Evolutionary conservation across 2,888 invertebrate species (phyloP).

Genomic region (Cordilura impudica): DNA sequence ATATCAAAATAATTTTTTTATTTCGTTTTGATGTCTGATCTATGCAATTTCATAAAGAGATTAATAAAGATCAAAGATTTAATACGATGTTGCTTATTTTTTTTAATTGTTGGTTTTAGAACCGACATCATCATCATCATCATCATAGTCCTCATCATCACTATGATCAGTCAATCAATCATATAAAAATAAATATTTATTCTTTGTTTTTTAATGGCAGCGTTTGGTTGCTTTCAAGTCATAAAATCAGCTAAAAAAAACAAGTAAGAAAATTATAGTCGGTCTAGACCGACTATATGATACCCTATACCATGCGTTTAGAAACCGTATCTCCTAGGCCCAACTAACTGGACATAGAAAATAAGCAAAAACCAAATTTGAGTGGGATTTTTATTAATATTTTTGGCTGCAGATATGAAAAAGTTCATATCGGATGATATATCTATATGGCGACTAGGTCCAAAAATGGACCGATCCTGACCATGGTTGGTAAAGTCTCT

Average conservation of each 20-base stretch:
- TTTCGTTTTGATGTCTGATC: background rate
- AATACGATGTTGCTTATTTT: slow-evolving; percentile 15
- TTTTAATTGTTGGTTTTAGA: slow-evolving; percentile 38
- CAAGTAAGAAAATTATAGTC: no score
- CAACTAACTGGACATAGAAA: no score
- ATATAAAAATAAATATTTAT: slow-evolving; percentile 38
- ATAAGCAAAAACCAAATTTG: no score
- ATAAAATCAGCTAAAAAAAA: slow-evolving; percentile 25
- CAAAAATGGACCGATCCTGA: no score
- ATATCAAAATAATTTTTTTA: slow-evolving; percentile 22
- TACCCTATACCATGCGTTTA: no score
- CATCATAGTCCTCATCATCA: slow-evolving; percentile 1
- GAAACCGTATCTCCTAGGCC: no score
- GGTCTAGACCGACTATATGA: no score
- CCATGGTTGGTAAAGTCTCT: no score
- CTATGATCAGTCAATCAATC: slow-evolving; percentile 52
- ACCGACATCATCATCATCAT: slow-evolving; percentile 28
- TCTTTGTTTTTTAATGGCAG: slow-evolving; percentile 26
- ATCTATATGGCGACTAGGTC: no score
- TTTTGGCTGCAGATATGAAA: no score
- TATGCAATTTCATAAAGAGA: background rate
- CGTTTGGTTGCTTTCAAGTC: slow-evolving; percentile 23
- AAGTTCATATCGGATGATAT: no score
- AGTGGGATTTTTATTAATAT: no score
- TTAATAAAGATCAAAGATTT: slow-evolving; percentile 58